Evolutionary conservation across 2,888 invertebrate species (phyloP), one percentile per base, ranked within the genome.

Genomic region (Drosophila anceps): DNA sequence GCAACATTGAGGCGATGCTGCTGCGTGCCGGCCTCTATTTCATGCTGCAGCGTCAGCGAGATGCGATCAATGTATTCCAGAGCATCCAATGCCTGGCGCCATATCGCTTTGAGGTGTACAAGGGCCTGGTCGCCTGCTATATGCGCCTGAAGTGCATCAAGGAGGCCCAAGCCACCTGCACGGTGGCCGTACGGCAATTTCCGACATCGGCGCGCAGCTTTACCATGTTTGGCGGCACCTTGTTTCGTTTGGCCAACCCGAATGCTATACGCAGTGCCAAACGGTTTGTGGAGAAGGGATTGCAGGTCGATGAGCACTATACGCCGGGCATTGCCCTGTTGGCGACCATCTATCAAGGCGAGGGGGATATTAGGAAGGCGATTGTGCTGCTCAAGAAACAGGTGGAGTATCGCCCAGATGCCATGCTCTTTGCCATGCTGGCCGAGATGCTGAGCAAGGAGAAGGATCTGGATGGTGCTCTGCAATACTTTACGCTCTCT

Each of bases 101-200:
- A 10, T 91, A 92, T 74, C 91, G 93, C 0, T 93, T 93, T 91
- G 97, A 97, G 91, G 94, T 96, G 1, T 96, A 97, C 90, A 95
- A 96, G 92, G 96, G 96, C n/a, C 91, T 97, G 33, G 95, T 96
- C 3, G 96, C 96, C 79, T 95, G 96, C 90, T 96, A 96, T 86
- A 92, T 96, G 44, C 95, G 95, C 2, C 93, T 95, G 90, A 95
- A 95, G 79, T 94, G 96, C 62, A 92, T 95, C 33, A 94, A 96
- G 85, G 97, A 97, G 89, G 97, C 97, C 0, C 94, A 96, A 13
- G 94, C 95, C 13, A 94, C 96, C 89, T 96, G 96, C 0, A 94
- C 95, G 20, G 94, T 95, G 91, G 95, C 96, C 55, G 95, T 96
- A 64, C 96, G 96, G 84, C 95, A 95, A 73, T 94, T 96, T 55